Evolutionary conservation across 2,888 invertebrate genomes (phyloP).

Genomic region (Chrysodeixis includens): DNA sequence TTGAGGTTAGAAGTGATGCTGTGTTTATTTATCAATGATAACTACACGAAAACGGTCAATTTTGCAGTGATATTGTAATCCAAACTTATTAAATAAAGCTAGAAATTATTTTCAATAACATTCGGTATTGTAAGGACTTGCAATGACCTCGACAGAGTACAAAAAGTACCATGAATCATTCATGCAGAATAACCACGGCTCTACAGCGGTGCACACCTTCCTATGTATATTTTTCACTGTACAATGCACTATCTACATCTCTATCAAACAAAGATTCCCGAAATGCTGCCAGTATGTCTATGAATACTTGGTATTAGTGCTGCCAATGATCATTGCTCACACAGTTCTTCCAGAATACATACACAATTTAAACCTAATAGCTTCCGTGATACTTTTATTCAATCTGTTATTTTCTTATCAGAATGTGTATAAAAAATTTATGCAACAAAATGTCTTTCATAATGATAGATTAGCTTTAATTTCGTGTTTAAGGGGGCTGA

Average conservation of each 20-base stretch:
- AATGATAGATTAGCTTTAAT: conserved; percentile 81
- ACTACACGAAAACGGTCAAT: background rate
- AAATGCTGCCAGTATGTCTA: conserved; percentile 71
- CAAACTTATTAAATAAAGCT: conserved; percentile 2
- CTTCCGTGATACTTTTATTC: conserved; percentile 63
- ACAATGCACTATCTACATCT: conserved; percentile 72
- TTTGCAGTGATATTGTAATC: background rate
- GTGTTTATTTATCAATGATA: background rate
- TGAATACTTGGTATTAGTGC: conserved; percentile 89
- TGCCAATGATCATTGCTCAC: conserved; percentile 88
- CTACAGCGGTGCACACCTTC: conserved; percentile 86
- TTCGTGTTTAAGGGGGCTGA: conserved; percentile 91
- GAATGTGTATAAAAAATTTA: conserved; percentile 48
- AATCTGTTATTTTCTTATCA: conserved; percentile 55
- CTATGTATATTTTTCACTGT: conserved; percentile 80
- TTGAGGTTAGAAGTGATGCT: conserved; percentile 23
- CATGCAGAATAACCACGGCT: conserved; percentile 88
- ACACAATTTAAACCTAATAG: conserved; percentile 69
- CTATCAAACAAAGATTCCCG: conserved; percentile 59
- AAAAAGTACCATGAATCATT: conserved; percentile 86
- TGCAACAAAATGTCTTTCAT: conserved; percentile 58
- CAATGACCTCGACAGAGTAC: conserved; percentile 78
- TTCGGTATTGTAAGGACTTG: conserved; percentile 12
- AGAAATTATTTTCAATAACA: background rate
- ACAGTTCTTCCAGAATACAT: conserved; percentile 85